Percentiles rank a stretch among this genome's conserved stretches.
Evolutionary conservation across 2,797 vertebrate genomes (phyloP).

Genomic region (Lithobates pipiens): DNA sequence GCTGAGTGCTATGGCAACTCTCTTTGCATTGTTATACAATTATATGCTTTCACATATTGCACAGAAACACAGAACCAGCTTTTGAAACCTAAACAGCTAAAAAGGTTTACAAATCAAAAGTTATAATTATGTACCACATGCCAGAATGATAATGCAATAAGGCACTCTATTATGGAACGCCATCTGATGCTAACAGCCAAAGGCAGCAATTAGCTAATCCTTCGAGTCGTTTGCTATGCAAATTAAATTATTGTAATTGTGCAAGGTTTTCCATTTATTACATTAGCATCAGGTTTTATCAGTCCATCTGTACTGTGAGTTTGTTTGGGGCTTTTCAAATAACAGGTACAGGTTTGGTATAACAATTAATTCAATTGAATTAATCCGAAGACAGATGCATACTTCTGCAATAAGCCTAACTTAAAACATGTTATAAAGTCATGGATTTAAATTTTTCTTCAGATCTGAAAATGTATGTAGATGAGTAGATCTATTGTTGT

Average conservation of each 20-base stretch:
- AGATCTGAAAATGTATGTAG: too few species aligned
- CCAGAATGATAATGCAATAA: conserved; percentile 62
- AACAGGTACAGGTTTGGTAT: conserved; percentile 54
- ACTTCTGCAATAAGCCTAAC: neutral
- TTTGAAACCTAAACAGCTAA: conserved; percentile 58
- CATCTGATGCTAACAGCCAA: conserved; percentile 63
- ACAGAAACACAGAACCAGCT: conserved; percentile 38
- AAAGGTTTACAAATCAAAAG: conserved; percentile 61
- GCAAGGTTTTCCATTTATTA: conserved; percentile 62
- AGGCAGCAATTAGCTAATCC: conserved; percentile 63
- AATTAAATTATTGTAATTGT: conserved; percentile 63
- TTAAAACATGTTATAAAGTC: too few species aligned
- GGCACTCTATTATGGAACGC: conserved; percentile 60
- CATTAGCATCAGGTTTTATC: conserved; percentile 63
- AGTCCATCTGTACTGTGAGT: conserved; percentile 57
- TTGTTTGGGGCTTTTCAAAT: conserved; percentile 51
- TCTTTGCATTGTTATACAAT: conserved; percentile 60
- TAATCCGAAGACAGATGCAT: conserved; percentile 44
- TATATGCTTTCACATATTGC: conserved; percentile 59
- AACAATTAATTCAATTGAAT: conserved; percentile 55
- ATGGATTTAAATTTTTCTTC: too few species aligned
- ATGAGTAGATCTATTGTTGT: too few species aligned
- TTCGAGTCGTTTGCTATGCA: conserved; percentile 62
- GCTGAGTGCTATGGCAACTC: conserved; percentile 61
- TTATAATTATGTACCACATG: conserved; percentile 62